These are phyloP conservation scores for Scolopax mira DNA, from an alignment of 2,113 vertebrate species.

Conservation along the genomic window DNA sequence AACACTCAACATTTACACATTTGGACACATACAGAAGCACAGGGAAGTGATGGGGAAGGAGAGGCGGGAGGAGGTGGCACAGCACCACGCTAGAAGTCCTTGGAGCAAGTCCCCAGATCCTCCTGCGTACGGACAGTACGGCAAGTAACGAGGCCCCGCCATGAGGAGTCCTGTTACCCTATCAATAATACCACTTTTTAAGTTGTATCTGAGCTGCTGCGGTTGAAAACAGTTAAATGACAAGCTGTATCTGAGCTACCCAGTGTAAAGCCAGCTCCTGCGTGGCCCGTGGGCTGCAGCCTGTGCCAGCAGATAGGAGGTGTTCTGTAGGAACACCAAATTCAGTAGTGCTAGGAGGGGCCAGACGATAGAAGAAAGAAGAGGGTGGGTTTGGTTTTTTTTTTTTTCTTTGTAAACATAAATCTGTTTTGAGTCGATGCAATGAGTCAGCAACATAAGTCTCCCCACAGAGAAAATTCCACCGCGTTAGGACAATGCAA, in stretches of 20 bases:
- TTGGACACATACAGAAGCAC: fast-evolving
- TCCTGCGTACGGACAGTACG: fast-evolving
- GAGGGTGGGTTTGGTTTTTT: background rate
- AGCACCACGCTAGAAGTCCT: fast-evolving
- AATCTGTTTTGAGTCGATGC: conserved; percentile 43
- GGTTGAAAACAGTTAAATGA: background rate
- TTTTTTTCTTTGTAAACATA: background rate
- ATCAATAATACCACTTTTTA: background rate
- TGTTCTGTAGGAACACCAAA: background rate
- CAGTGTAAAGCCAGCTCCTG: background rate
- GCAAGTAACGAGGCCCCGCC: fast-evolving
- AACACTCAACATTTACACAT: fast-evolving
- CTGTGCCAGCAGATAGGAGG: background rate
- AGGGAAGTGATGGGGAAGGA: background rate
- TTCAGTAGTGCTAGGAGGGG: background rate
- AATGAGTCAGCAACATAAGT: conserved; percentile 58
- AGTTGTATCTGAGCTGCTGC: background rate
- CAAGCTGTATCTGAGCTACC: background rate
- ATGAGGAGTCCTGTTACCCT: background rate
- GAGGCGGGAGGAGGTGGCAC: fast-evolving
- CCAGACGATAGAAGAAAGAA: background rate
- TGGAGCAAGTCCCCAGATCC: fast-evolving
- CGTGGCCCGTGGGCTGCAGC: background rate
- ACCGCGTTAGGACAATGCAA: background rate
- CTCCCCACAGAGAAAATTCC: conserved; percentile 59